A percentile compares a stretch with the other conserved stretches of the same genome.
phyloP scores from a whole-genome alignment of 2,888 invertebrate species.

The Chesias legatella region DNA sequence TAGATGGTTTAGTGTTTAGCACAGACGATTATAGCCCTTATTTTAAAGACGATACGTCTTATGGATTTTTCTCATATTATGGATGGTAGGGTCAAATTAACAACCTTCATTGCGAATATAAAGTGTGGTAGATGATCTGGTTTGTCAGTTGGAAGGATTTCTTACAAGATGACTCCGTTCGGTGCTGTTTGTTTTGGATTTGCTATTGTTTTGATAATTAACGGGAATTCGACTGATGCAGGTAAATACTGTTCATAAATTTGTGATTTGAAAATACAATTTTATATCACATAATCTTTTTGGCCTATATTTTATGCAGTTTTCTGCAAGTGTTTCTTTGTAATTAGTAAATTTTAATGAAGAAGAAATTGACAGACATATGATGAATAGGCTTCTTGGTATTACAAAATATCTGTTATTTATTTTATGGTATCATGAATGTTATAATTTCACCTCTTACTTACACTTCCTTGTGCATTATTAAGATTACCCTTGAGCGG shows the following conservation, averaged over 20 bases:
- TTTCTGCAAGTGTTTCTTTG: too few species aligned
- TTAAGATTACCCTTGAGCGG: too few species aligned
- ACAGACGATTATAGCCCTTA: constrained; percentile 2
- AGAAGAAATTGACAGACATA: too few species aligned
- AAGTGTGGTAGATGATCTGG: constrained; percentile 16
- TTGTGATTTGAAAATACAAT: too few species aligned
- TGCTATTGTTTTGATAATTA: constrained; percentile 26
- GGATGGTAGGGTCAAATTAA: constrained; percentile 15
- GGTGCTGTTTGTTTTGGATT: constrained; percentile 23
- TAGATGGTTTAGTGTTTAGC: neutral
- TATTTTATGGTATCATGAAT: too few species aligned
- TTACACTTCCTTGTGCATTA: too few species aligned
- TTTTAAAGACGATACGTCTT: neutral
- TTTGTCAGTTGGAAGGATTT: constrained; percentile 18
- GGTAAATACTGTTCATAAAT: constrained; percentile 26
- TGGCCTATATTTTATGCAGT: too few species aligned
- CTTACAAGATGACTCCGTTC: constrained; percentile 31
- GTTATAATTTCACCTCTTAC: too few species aligned
- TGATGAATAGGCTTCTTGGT: too few species aligned
- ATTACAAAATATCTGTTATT: too few species aligned
- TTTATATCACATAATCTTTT: too few species aligned
- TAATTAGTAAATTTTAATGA: too few species aligned
- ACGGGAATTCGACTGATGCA: constrained; percentile 29
- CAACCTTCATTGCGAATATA: constrained; percentile 22
- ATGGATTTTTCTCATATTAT: neutral